Evolutionary conservation across 2,797 vertebrate species (phyloP).

Genomic region (Synanceia verrucosa): DNA sequence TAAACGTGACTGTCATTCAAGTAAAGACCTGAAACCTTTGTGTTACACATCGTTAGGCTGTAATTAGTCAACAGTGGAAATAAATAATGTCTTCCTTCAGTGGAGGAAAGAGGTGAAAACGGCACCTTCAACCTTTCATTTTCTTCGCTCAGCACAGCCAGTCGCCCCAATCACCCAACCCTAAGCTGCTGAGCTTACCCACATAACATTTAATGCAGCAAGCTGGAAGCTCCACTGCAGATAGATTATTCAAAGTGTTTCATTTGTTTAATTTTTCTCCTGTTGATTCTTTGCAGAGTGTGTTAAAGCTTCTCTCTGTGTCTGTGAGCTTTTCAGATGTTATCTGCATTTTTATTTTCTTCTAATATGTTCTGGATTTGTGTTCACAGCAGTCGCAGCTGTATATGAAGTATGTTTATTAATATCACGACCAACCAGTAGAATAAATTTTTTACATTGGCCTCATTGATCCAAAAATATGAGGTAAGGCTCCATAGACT

Average conservation of each 20-base stretch:
- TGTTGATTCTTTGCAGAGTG: background rate
- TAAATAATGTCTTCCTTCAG: background rate
- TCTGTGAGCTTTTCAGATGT: background rate
- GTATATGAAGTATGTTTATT: background rate
- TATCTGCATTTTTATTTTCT: background rate
- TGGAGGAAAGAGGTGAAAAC: background rate
- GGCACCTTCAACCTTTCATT: too few relatives aligned
- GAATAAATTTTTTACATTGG: conserved; percentile 1
- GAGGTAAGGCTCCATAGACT: background rate
- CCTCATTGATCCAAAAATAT: background rate
- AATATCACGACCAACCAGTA: background rate
- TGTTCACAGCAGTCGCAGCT: background rate
- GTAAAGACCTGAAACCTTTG: background rate
- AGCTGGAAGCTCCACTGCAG: background rate
- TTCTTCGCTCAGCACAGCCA: background rate
- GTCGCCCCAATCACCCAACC: background rate
- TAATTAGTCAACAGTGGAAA: background rate
- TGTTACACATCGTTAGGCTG: background rate
- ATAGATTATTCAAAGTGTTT: background rate
- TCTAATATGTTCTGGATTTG: background rate
- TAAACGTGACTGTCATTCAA: too few relatives aligned
- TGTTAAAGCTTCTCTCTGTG: background rate
- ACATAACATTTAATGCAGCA: background rate
- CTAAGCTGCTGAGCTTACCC: background rate
- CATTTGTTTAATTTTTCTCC: background rate